These are phyloP conservation scores for Hymenopus coronatus DNA, from an alignment of 2,888 invertebrate species.

Conservation along the genomic window DNA sequence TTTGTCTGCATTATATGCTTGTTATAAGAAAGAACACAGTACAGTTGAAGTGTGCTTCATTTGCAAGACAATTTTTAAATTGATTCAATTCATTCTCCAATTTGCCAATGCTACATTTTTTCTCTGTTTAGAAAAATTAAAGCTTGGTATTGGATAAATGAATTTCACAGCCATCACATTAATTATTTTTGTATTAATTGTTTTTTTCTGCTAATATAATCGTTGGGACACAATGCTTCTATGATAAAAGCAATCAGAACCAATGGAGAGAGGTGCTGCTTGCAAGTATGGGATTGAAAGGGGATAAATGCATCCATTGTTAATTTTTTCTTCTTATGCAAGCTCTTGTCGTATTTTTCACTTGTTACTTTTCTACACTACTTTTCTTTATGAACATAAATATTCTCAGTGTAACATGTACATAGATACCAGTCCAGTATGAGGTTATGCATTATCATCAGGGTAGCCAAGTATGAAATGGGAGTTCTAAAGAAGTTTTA, in stretches of 20 bases:
- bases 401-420: slow-evolving; percentile 7
- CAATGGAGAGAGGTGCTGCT: slow-evolving; percentile 17
- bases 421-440: slow-evolving; percentile 9
- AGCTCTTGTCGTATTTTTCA: slow-evolving; percentile 36
- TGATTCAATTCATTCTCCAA: slow-evolving; percentile 31
- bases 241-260: neutral
- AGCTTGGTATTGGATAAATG: slow-evolving; percentile 32
- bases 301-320: slow-evolving; percentile 54
- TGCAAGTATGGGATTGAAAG: neutral
- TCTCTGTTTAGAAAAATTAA: slow-evolving; percentile 32
- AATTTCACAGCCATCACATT: slow-evolving; percentile 35
- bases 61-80: slow-evolving; percentile 33
- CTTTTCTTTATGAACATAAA: slow-evolving; percentile 27
- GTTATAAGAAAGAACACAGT: slow-evolving; percentile 19
- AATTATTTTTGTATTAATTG: slow-evolving; percentile 35
- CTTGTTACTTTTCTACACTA: slow-evolving; percentile 37
- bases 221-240: slow-evolving; percentile 26
- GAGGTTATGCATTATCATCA: neutral
- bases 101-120: slow-evolving; percentile 35
- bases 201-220: slow-evolving; percentile 32
- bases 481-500: neutral
- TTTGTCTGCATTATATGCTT: slow-evolving; percentile 22
- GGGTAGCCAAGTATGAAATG: neutral
- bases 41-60: slow-evolving; percentile 31
- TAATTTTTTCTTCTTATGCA: slow-evolving; percentile 33